These are phyloP conservation scores for Phorcus lineatus DNA, from an alignment of 2,888 invertebrate genomes.

Conservation along the genomic window DNA sequence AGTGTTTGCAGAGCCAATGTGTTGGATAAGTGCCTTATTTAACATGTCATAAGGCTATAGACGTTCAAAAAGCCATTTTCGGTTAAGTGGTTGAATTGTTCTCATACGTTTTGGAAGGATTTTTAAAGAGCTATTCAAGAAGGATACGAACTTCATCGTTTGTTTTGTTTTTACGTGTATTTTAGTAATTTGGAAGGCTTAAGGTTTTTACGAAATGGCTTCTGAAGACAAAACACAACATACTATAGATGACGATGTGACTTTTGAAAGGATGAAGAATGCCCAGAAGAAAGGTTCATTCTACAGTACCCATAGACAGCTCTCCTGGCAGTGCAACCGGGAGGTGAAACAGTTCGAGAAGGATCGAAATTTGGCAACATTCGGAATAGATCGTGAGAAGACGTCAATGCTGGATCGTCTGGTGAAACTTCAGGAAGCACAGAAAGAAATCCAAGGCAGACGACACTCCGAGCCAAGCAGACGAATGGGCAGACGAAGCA, in stretches of 20 bases:
- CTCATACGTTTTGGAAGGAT: too few species aligned
- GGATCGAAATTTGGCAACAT: slow-evolving; percentile 44
- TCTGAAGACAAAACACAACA: slow-evolving; percentile 21
- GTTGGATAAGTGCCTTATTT: too few species aligned
- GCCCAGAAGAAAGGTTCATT: slow-evolving; percentile 50
- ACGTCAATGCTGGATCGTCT: slow-evolving; percentile 45
- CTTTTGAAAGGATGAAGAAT: slow-evolving; percentile 52
- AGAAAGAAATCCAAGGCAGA: slow-evolving; percentile 3
- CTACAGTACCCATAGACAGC: slow-evolving; percentile 50
- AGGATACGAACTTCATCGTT: too few species aligned
- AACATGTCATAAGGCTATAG: too few species aligned
- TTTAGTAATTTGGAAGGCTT: not conserved
- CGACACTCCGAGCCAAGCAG: not conserved
- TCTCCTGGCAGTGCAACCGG: slow-evolving; percentile 52
- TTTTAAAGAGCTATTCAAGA: too few species aligned
- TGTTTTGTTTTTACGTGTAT: too few species aligned
- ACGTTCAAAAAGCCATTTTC: too few species aligned
- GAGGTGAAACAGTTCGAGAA: slow-evolving; percentile 53
- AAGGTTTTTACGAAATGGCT: not conserved
- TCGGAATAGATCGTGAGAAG: slow-evolving; percentile 47
- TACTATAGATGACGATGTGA: slow-evolving; percentile 55
- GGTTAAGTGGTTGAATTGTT: too few species aligned
- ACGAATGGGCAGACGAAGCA: not conserved
- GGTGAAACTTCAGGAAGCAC: slow-evolving; percentile 39
- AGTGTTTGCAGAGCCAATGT: not conserved